Base-by-base conservation (phyloP, 1,140 invertebrate genomes). In the Acromyrmex charruanus region DNA sequence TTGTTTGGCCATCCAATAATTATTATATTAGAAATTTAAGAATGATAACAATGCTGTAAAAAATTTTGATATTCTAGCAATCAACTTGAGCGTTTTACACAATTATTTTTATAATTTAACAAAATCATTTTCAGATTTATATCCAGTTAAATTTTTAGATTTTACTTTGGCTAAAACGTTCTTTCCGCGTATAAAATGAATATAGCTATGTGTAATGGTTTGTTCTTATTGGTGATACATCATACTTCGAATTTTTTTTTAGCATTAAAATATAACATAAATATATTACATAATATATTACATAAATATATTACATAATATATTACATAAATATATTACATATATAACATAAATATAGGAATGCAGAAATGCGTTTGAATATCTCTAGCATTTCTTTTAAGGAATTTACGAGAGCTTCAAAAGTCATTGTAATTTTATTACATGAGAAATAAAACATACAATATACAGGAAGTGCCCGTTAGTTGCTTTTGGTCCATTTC, bases 401-500 rank as follows among this genome's bases (percentile, higher is more conserved):
- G 3, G 14, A 55, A 28, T 14, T 58, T 61, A 25, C 16, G 14
- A 68, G 18, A 49, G 25, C 25, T 59, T 85, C 0, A 31, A 61
- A 53, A 28, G 18, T 4, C 31, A 49, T 31, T 18, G 21, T 51
- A 44, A 61, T 51, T 61, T 49, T 31, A 14, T 16, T 28, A 16
- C 1, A 12, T 18, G 9, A 2, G 3, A 39, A 74, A 21, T 39
- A 59, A 31, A 74, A 74, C 14, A 25, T 10, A 16, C 3, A 44
- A 49, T 71, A 84, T 61, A 84, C 25, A 61, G 18, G 9, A 61
- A 51, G 39, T 31, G 18, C 12, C 4, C 53, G 51, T 21, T 18
- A 16, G 25, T 61, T 74, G 55, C 39, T 84, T 63, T 84, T 21
- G 69, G n/a, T 3, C 25, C 16, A 44, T 84, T 84, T 74, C 80